A percentile compares a stretch with the other conserved stretches of the same genome.
Evolutionary conservation across 2,888 invertebrate genomes (phyloP).

Genomic region (Villa cingulata): DNA sequence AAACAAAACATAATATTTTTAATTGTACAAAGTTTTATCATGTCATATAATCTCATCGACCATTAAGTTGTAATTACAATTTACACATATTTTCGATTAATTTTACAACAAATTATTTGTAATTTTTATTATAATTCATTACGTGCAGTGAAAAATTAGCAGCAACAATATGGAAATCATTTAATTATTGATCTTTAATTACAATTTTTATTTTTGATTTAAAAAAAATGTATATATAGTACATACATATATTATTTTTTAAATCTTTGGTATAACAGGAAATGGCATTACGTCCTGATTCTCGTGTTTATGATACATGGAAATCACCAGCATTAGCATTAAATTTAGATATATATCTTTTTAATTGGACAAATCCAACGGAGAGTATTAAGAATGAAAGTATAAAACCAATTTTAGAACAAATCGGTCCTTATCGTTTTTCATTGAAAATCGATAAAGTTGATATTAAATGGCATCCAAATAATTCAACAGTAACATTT

Average conservation of each 20-base stretch:
- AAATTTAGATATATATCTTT: conserved; percentile 53
- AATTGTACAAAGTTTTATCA: too few species aligned
- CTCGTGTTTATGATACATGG: conserved; percentile 56
- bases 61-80: too few species aligned
- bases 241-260: neutral
- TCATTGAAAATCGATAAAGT: conserved; percentile 56
- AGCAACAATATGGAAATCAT: too few species aligned
- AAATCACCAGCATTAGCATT: conserved; percentile 49
- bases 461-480: conserved; percentile 55
- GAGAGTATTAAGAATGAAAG: conserved; percentile 42
- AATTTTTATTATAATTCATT: too few species aligned
- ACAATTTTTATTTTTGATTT: too few species aligned
- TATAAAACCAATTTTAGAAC: conserved; percentile 41
- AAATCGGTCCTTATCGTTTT: conserved; percentile 51
- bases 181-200: too few species aligned
- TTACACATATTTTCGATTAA: too few species aligned
- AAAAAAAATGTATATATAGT: too few species aligned
- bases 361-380: conserved; percentile 69
- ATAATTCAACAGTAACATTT: conserved; percentile 61
- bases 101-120: too few species aligned
- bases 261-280: conserved; percentile 38
- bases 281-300: conserved; percentile 46
- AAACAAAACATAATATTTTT: too few species aligned
- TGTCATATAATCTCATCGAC: too few species aligned
- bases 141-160: too few species aligned